These are phyloP conservation scores for Pseudocheirus occidentalis DNA, from an alignment of 2,797 vertebrate species.

Conservation along the genomic window DNA sequence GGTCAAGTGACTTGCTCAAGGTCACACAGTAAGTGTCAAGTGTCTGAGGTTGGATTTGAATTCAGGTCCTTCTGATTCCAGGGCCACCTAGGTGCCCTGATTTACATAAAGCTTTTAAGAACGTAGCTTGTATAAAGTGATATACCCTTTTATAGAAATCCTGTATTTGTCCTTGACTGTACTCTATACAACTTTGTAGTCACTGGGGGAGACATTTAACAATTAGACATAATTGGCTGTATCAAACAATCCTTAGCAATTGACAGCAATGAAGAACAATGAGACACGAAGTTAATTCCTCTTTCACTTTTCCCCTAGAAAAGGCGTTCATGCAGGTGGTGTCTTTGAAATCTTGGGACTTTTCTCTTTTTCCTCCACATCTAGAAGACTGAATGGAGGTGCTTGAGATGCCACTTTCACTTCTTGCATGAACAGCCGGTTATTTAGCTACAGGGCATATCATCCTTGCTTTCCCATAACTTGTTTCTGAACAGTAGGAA, in stretches of 20 bases:
- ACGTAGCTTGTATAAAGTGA: neutral
- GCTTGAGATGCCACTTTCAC: conserved; percentile 20
- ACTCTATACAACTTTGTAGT: neutral
- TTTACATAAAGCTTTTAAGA: neutral
- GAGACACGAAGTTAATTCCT: conserved; percentile 76
- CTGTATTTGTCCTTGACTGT: conserved; percentile 7
- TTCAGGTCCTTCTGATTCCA: too few relatives aligned
- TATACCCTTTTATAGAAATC: neutral
- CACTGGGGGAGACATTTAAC: conserved; percentile 52
- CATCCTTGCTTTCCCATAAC: conserved; percentile 20
- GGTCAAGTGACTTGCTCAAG: too few relatives aligned
- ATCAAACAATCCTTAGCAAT: conserved; percentile 53
- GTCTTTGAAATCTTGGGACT: conserved; percentile 30
- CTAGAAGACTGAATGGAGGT: conserved; percentile 30
- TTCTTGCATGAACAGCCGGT: conserved; percentile 46
- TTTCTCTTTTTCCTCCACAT: conserved; percentile 43
- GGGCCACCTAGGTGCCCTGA: neutral
- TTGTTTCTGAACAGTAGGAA: conserved; percentile 37
- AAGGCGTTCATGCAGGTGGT: conserved; percentile 68
- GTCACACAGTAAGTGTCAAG: too few relatives aligned
- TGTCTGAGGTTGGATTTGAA: too few relatives aligned
- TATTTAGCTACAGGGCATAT: neutral
- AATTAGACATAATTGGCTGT: conserved; percentile 48
- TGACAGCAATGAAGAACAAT: conserved; percentile 71
- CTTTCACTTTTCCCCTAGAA: conserved; percentile 77